Base-by-base conservation (phyloP, 37 sponge, comb jelly and placozoan genomes). In the Ephydatia muelleri region DNA sequence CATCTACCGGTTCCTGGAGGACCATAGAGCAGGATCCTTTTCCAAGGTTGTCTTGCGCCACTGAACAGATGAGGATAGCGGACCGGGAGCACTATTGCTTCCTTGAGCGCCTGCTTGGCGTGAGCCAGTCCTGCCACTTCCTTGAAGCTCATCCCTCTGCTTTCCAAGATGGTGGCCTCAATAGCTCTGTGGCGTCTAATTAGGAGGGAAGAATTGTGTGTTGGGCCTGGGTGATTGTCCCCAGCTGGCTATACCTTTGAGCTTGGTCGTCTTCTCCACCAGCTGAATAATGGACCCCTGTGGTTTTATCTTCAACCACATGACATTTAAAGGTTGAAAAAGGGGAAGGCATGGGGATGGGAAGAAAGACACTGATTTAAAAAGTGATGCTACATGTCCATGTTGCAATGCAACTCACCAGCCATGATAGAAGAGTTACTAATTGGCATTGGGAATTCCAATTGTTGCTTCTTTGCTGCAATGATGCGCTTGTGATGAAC, bases 1-100 rank as follows among this genome's bases (percentile, higher is more conserved):
- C 21, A 3, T 66, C 72, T 13, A 93, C 93, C 93, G 23, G 93
- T 93, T 38, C 96, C 96, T 47, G 96, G 96, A 38, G 96, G 96
- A 36, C 96, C 96, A 76, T 95, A 95, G 28, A 95, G 83, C 23
- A 95, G 88, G 21, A 95, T 73, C 25, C 96, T 70, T 67, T 73
- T 82, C 96, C 96, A 95, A 28, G 96, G 93, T n/a, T 32, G 70
- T 9, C 96, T 70, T 2, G 88, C 83, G 0, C 89, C 94, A 5
- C 83, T 80, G 49, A 89, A 89, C 65, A 93, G 80, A 34, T 86
- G 90, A 19, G 94, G 94, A 73, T 80, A 90, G 57, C 68, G 67
- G 14, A 75, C 77, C 26, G 94, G 94, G 22, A 93, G 78, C 14
- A 93, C 57, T 48, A 95, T 78, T 27, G 96, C 90, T 72, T 95